Evolutionary conservation across 2,113 vertebrate genomes (phyloP).

Genomic region (Lophius piscatorius): DNA sequence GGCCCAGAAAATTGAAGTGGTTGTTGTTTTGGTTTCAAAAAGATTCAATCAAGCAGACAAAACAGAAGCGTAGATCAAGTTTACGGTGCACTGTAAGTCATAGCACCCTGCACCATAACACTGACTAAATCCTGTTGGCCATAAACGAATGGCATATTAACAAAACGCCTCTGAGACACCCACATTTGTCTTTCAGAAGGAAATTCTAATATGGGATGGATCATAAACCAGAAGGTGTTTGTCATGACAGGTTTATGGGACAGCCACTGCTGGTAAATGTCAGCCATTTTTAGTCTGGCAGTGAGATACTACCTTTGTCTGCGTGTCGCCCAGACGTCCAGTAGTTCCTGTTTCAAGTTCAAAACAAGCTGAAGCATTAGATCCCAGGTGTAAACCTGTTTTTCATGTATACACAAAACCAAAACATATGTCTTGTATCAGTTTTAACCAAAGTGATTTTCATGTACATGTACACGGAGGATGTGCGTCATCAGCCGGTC

Average conservation of each 20-base stretch:
- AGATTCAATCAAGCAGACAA: too few species aligned
- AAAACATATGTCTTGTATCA: too few species aligned
- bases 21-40: too few species aligned
- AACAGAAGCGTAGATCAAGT: not conserved
- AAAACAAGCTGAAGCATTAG: too few species aligned
- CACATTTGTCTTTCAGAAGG: slow-evolving; percentile 4
- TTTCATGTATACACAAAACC: too few species aligned
- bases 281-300: not conserved
- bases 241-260: slow-evolving; percentile 19
- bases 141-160: slow-evolving; percentile 6
- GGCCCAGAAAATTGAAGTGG: too few species aligned
- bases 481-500: too few species aligned
- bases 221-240: slow-evolving; percentile 6
- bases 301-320: not conserved
- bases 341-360: too few species aligned
- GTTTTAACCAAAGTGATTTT: too few species aligned
- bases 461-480: too few species aligned
- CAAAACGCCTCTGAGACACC: not conserved
- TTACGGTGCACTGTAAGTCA: slow-evolving; percentile 9
- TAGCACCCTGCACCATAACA: slow-evolving; percentile 1
- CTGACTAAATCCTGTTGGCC: slow-evolving; percentile 10
- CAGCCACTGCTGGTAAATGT: slow-evolving; percentile 12
- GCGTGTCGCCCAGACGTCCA: too few species aligned
- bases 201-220: slow-evolving; percentile 3
- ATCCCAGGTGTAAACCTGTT: too few species aligned